phyloP scores from a whole-genome alignment of 2,113 vertebrate genomes.

The Lepus timidus region DNA sequence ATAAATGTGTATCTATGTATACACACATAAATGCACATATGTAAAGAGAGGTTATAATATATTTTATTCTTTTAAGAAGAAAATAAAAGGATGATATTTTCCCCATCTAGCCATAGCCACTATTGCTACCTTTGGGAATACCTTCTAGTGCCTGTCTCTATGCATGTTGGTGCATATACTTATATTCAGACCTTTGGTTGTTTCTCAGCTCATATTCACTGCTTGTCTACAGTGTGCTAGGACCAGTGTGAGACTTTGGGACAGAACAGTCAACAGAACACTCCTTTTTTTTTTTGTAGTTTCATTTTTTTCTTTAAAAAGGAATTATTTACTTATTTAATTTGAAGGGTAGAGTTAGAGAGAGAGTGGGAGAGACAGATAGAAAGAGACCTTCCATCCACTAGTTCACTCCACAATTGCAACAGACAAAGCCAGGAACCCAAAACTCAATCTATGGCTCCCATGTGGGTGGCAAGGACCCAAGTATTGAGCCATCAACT shows the following conservation, averaged over 20 bases:
- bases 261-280: background rate
- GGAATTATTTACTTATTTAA: too few species aligned
- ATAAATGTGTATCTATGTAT: background rate
- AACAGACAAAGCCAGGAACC: too few species aligned
- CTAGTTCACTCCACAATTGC: too few species aligned
- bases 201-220: background rate
- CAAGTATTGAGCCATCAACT: too few species aligned
- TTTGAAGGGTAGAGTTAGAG: too few species aligned
- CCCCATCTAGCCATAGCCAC: background rate
- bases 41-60: background rate
- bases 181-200: background rate
- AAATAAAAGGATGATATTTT: background rate
- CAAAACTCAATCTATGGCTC: too few species aligned
- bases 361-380: too few species aligned
- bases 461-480: too few species aligned
- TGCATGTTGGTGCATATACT: too few species aligned
- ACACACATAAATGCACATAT: background rate
- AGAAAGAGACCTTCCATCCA: too few species aligned
- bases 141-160: background rate
- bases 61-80: constrained; percentile 56
- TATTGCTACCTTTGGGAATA: background rate
- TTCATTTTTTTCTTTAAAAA: background rate
- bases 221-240: background rate
- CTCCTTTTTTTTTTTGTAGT: background rate
- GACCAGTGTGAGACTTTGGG: background rate